Conservation (phyloP, 37 sponge, comb jelly and placozoan species). For the Beroe forskalii region DNA sequence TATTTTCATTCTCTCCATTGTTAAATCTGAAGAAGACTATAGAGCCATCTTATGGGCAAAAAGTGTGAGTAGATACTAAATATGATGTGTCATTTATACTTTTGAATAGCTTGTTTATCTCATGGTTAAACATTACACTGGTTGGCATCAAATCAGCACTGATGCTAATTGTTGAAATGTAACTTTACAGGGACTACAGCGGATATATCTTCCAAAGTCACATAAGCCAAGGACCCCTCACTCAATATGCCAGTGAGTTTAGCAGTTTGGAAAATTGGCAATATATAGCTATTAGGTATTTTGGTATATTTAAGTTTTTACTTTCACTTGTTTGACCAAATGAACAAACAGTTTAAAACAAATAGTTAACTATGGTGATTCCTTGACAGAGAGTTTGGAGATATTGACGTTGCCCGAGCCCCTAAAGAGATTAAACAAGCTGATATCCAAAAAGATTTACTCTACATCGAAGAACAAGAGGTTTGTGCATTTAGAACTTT, state of each 20-base stretch:
- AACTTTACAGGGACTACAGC: slow-evolving; percentile 25
- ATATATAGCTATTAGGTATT: no score
- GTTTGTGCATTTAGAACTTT: no score
- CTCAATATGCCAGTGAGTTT: slow-evolving; percentile 52
- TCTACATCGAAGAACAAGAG: slow-evolving; percentile 25
- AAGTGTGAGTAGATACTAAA: slow-evolving; percentile 46
- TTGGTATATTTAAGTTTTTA: no score
- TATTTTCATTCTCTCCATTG: slow-evolving; percentile 81
- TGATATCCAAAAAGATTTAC: not conserved
- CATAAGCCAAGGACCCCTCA: not conserved
- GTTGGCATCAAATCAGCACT: no score
- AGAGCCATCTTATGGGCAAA: slow-evolving; percentile 84
- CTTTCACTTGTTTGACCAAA: no score
- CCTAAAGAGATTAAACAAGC: slow-evolving; percentile 8
- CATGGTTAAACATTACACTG: no score
- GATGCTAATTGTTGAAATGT: no score
- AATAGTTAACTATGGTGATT: no score
- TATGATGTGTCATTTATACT: no score
- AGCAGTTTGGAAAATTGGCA: no score
- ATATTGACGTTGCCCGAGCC: not conserved
- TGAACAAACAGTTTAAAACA: no score
- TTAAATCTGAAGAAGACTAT: slow-evolving; percentile 68
- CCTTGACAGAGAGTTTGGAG: slow-evolving; percentile 6
- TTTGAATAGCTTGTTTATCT: no score
- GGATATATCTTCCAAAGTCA: not conserved